Evolutionary conservation across 2,888 invertebrate genomes (phyloP).

Genomic region (Drosophila ochracea): DNA sequence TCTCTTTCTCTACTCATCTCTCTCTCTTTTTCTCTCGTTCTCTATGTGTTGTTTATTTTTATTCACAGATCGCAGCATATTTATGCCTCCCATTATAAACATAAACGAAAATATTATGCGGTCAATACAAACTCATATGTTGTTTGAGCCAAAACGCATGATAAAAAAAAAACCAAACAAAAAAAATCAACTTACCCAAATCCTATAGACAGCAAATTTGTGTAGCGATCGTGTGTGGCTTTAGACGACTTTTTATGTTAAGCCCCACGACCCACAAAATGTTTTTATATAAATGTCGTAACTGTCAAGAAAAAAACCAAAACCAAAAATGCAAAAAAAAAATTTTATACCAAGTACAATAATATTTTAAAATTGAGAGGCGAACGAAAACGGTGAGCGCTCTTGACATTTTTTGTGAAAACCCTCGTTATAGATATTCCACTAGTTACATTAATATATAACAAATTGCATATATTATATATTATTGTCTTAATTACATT

Average conservation of each 20-base stretch:
- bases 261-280: constrained; percentile 59
- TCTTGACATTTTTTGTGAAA: constrained; percentile 34
- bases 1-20: constrained; percentile 22
- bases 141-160: constrained; percentile 69
- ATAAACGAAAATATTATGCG: constrained; percentile 83
- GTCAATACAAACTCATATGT: constrained; percentile 82
- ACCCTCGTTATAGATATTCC: constrained; percentile 26
- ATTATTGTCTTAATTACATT: constrained; percentile 6
- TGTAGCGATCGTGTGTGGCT: constrained; percentile 60
- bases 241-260: constrained; percentile 60
- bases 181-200: constrained; percentile 16
- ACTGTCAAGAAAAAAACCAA: constrained; percentile 36
- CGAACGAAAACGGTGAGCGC: constrained; percentile 67
- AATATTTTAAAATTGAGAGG: constrained; percentile 54
- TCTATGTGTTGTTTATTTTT: constrained; percentile 60
- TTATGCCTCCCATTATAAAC: constrained; percentile 81
- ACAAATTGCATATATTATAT: constrained; percentile 1
- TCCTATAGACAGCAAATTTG: constrained; percentile 42
- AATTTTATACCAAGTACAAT: constrained; percentile 67
- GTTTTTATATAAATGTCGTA: constrained; percentile 59
- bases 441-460: constrained; percentile 35
- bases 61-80: constrained; percentile 83
- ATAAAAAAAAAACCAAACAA: not conserved
- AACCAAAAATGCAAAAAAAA: constrained; percentile 11
- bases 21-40: constrained; percentile 41